phyloP scores from a whole-genome alignment of 2,797 vertebrate species.

The Zenarchopterus dispar region DNA sequence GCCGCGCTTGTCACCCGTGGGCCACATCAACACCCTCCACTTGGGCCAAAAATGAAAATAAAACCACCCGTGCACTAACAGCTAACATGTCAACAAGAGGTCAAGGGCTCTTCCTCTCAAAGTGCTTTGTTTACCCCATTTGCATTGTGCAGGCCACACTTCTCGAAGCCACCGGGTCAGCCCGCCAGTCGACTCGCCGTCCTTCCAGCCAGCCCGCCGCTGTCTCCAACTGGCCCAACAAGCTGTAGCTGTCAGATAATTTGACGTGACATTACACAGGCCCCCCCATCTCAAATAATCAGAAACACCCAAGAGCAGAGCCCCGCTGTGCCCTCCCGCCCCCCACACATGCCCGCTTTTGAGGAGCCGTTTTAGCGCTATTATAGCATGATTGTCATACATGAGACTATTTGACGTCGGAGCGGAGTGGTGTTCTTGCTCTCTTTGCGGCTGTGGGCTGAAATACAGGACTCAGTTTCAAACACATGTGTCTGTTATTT shows the following conservation, averaged over 20 bases:
- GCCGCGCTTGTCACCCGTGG: constrained; percentile 40
- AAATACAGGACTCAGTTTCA: constrained; percentile 72
- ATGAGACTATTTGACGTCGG: constrained; percentile 76
- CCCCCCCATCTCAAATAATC: constrained; percentile 91
- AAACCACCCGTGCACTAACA: constrained; percentile 38
- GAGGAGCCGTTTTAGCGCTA: constrained; percentile 91
- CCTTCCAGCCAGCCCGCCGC: constrained; percentile 64
- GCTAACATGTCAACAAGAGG: constrained; percentile 68
- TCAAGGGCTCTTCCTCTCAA: constrained; percentile 73
- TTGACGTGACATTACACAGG: constrained; percentile 96
- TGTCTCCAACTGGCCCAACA: constrained; percentile 70
- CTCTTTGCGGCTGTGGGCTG: constrained; percentile 71
- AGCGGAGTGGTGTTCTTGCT: constrained; percentile 63
- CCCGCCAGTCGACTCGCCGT: constrained; percentile 60
- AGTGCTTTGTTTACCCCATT: constrained; percentile 71
- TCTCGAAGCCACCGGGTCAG: constrained; percentile 45
- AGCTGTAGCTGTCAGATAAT: constrained; percentile 97
- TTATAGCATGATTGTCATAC: constrained; percentile 91
- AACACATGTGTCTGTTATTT: constrained; percentile 84
- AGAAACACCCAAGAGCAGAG: constrained; percentile 89
- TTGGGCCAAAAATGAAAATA: constrained; percentile 58
- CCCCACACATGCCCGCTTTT: constrained; percentile 75
- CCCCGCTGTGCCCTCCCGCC: constrained; percentile 39
- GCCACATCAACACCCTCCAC: constrained; percentile 56
- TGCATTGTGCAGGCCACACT: constrained; percentile 79